Conservation (phyloP, 2,797 vertebrate genomes). For the Sebastes trivittatus region DNA sequence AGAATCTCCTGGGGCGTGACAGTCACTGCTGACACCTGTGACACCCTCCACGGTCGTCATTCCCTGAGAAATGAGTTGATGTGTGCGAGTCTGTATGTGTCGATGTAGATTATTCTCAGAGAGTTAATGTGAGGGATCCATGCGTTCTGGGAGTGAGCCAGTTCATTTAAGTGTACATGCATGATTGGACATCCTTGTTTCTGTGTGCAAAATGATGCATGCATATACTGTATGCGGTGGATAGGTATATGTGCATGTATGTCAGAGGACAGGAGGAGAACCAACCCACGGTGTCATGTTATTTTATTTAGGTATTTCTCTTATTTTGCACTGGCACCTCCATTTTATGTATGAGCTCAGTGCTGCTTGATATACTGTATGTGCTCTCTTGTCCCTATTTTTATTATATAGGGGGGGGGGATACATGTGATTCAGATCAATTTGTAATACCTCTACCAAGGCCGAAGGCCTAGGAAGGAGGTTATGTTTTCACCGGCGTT, state of each 20-base stretch:
- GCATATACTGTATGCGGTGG: background rate
- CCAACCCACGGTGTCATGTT: too few species aligned
- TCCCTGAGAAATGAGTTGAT: slow-evolving; percentile 47
- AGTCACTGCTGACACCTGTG: slow-evolving; percentile 65
- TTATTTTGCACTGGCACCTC: too few species aligned
- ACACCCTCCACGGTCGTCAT: slow-evolving; percentile 47
- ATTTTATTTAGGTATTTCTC: too few species aligned
- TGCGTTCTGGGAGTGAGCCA: background rate
- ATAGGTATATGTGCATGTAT: background rate
- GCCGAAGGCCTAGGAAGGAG: too few species aligned
- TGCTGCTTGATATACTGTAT: too few species aligned
- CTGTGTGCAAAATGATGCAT: background rate
- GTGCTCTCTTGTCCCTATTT: too few species aligned
- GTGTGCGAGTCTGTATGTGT: background rate
- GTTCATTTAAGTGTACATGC: background rate
- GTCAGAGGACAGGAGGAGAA: too few species aligned
- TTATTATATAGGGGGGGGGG: too few species aligned
- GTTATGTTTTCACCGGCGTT: too few species aligned
- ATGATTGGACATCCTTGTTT: background rate
- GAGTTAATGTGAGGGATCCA: slow-evolving; percentile 14
- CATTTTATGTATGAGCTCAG: too few species aligned
- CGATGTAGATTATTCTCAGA: background rate
- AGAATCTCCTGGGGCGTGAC: slow-evolving; percentile 53
- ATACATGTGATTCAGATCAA: too few species aligned
- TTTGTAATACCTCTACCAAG: too few species aligned